phyloP scores from a whole-genome alignment of 2,113 vertebrate species.

The Cygnus buccinator region DNA sequence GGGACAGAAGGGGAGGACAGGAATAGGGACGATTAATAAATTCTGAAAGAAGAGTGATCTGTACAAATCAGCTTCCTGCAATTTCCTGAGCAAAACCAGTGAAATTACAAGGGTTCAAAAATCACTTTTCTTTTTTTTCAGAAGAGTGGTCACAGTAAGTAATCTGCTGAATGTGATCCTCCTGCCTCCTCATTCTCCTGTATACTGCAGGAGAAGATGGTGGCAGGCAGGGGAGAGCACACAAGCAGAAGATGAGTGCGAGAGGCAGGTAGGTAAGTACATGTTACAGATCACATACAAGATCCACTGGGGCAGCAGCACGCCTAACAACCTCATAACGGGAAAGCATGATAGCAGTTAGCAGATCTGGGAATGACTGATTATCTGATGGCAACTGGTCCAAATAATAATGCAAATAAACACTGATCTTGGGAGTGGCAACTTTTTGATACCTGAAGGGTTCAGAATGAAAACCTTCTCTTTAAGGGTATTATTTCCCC shows the following conservation, averaged over 20 bases:
- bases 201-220: constrained; percentile 52
- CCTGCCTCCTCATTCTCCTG: constrained; percentile 33
- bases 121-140: background rate
- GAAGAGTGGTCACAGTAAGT: background rate
- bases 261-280: constrained; percentile 67
- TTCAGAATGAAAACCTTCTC: background rate
- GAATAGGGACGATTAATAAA: background rate
- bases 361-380: background rate
- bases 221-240: constrained; percentile 54
- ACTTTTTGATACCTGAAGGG: background rate
- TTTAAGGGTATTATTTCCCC: background rate
- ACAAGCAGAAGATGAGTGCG: constrained; percentile 37
- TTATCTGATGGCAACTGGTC: background rate
- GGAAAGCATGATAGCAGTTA: background rate
- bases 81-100: background rate
- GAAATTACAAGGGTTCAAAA: background rate
- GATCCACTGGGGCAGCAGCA: background rate
- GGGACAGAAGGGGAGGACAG: background rate
- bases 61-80: background rate
- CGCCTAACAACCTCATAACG: background rate
- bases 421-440: background rate
- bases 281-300: constrained; percentile 10
- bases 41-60: background rate
- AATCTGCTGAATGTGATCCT: constrained; percentile 6
- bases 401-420: constrained; percentile 10